These are phyloP conservation scores for Oreochromis grahami DNA, from an alignment of 2,797 vertebrate species.

Conservation along the genomic window DNA sequence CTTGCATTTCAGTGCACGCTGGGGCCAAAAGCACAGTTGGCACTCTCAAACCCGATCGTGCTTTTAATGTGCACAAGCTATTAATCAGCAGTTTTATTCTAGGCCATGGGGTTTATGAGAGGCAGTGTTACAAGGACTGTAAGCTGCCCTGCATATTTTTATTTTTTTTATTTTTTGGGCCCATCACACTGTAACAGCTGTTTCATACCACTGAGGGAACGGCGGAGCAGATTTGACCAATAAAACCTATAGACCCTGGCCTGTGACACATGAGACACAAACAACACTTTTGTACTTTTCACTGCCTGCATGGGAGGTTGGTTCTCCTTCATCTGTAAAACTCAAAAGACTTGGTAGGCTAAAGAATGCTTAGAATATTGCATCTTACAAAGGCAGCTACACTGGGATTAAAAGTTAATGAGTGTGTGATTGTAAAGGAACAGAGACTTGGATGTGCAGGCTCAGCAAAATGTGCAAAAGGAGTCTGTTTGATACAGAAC, in stretches of 20 bases:
- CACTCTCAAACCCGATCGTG: constrained; percentile 47
- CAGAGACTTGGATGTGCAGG: not conserved
- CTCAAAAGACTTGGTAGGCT: not conserved
- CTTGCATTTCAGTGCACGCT: constrained; percentile 14
- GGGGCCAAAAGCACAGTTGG: constrained; percentile 48
- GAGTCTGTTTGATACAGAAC: not conserved
- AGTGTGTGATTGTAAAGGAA: not conserved
- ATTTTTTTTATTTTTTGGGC: not conserved
- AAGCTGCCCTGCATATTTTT: constrained; percentile 15
- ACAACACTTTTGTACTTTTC: not conserved
- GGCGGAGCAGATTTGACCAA: constrained; percentile 11
- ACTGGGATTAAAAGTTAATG: not conserved
- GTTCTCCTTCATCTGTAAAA: not conserved
- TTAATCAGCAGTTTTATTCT: constrained; percentile 70
- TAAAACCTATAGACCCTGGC: constrained; percentile 24
- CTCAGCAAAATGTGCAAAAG: not conserved
- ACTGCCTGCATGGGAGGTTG: not conserved
- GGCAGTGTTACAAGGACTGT: constrained; percentile 41
- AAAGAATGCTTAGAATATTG: not conserved
- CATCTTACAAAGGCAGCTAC: not conserved
- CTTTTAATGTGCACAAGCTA: constrained; percentile 67
- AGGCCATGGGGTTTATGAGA: constrained; percentile 60
- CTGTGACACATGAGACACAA: not conserved
- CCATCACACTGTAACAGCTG: constrained; percentile 37
- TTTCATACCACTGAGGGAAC: constrained; percentile 11